These are phyloP conservation scores for Vireo griseus DNA, from an alignment of 2,797 vertebrate genomes.

Conservation along the genomic window DNA sequence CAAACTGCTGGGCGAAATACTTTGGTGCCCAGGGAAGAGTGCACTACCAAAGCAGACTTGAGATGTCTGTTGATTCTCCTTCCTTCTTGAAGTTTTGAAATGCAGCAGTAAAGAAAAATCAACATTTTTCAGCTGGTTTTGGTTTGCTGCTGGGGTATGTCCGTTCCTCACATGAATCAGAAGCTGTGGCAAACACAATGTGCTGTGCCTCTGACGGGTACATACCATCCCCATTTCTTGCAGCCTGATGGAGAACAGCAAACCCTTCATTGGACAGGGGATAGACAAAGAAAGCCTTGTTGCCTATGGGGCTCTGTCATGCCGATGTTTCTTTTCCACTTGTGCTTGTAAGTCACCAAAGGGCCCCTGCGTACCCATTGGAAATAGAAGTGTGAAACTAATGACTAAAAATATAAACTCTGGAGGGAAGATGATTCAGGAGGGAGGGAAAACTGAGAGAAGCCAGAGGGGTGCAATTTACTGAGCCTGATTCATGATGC, in stretches of 20 bases:
- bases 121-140: background rate
- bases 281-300: conserved; percentile 40
- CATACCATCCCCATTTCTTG: conserved; percentile 27
- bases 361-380: rapidly evolving
- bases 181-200: conserved; percentile 13
- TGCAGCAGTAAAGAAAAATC: background rate
- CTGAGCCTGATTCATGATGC: background rate
- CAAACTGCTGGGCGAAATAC: background rate
- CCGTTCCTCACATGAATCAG: background rate
- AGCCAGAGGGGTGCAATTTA: background rate
- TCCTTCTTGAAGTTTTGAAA: background rate
- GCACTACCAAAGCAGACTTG: background rate
- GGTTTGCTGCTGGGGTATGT: conserved; percentile 5
- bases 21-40: background rate
- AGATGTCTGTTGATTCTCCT: background rate
- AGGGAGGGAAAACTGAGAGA: background rate
- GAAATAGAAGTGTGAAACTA: conserved; percentile 35
- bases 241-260: conserved; percentile 38
- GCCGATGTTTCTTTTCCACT: conserved; percentile 17
- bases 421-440: background rate
- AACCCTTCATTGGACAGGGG: background rate
- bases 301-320: background rate
- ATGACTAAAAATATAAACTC: conserved; percentile 42
- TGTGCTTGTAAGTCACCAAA: background rate
- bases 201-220: background rate